Base-by-base conservation (phyloP, 1,140 invertebrate genomes). In the Drosophila yakuba region DNA sequence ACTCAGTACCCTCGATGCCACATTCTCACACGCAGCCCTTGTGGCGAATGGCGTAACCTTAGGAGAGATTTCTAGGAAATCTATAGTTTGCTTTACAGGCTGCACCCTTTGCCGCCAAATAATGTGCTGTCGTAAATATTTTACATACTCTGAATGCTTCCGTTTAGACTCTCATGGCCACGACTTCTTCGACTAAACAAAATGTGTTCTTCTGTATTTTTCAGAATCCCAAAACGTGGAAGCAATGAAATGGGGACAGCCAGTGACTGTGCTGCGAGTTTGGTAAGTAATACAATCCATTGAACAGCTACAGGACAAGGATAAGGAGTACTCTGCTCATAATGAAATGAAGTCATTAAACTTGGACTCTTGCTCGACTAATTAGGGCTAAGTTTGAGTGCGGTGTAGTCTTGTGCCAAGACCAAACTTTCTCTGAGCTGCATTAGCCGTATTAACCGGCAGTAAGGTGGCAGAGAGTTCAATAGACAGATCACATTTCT, bases 181-280 rank as follows among this genome's bases (percentile, higher is more conserved):
- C 44, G 6, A 36, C 47, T 78, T 69, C 38, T 36, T 23, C 4
- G n/a, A 48, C 55, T 68, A 32, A 73, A 32, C n/a, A 23, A 4
- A 55, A 32, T 39, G 28, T 55, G 32, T 45, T 62, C 36, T 58
- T 62, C 41, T 55, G 12, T 51, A 20, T 48, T 44, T 84, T 84
- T 43, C 74, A 89, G 84, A 73, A 78, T 84, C 44, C 77, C 74
- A 28, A 78, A 69, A 77, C 69, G 12, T 4, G 63, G 62, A 73
- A 78, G 74, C 41, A 59, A 64, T 36, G 77, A 60, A 59, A 32
- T 52, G 51, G 55, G 52, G 17, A 61, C 43, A 23, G 48, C 39
- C 36, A 44, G 12, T 45, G 28, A n/a, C 7, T 35, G 10, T 6
- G 15, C 17, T 6, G 73, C 69, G 14, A 66, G 69, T 25, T 58